phyloP scores from a whole-genome alignment of 2,888 invertebrate genomes.

The Cephus pulcher region DNA sequence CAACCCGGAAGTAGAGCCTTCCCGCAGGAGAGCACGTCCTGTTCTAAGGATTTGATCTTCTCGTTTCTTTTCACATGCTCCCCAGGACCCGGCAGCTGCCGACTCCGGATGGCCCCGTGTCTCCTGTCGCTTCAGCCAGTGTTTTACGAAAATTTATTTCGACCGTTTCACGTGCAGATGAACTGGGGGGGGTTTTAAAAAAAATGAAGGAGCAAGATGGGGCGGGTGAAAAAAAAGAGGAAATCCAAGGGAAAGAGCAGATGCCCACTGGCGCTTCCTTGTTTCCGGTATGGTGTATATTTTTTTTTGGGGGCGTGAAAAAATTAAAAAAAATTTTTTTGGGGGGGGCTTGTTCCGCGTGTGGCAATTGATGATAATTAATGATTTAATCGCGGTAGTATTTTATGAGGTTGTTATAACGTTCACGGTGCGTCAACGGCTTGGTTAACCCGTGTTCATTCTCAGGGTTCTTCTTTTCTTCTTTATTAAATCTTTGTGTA shows the following conservation, averaged over 20 bases:
- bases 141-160: slow-evolving; percentile 50
- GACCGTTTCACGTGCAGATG: slow-evolving; percentile 4
- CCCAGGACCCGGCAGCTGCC: slow-evolving; percentile 39
- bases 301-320: background rate
- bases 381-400: background rate
- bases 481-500: slow-evolving; percentile 28
- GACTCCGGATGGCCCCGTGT: slow-evolving; percentile 28
- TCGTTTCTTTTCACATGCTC: slow-evolving; percentile 35
- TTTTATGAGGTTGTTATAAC: slow-evolving; percentile 15
- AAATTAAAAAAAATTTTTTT: background rate
- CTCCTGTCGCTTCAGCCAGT: slow-evolving; percentile 38
- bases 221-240: slow-evolving; percentile 20
- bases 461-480: slow-evolving; percentile 25
- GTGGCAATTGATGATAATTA: background rate
- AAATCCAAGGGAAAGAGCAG: slow-evolving; percentile 9
- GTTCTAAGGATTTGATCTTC: slow-evolving; percentile 56
- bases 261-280: background rate
- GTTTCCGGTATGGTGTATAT: background rate
- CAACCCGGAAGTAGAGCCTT: slow-evolving; percentile 61
- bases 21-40: slow-evolving; percentile 57
- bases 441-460: slow-evolving; percentile 36
- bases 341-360: background rate
- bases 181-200: background rate
- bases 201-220: background rate
- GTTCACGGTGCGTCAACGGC: slow-evolving; percentile 49